Percentiles rank a stretch among this genome's conserved stretches.
Conservation (phyloP, 1,140 invertebrate genomes). For the Ptiloglossa arizonensis region DNA sequence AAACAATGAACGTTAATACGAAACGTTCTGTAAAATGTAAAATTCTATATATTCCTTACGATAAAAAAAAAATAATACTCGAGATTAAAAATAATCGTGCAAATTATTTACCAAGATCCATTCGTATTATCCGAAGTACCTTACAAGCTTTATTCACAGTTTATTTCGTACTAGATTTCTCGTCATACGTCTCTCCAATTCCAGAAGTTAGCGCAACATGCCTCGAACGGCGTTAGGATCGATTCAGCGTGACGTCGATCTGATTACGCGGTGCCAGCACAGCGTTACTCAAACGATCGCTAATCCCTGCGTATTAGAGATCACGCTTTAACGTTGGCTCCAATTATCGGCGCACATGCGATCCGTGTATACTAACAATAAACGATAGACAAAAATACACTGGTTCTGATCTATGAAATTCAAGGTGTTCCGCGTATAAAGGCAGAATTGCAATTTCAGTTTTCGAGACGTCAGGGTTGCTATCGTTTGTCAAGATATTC, state of each 20-base stretch:
- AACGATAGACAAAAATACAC: background rate
- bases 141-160: background rate
- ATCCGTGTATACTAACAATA: background rate
- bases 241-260: conserved; percentile 19
- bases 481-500: too few species aligned
- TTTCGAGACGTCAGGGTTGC: too few species aligned
- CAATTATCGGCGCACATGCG: conserved; percentile 28
- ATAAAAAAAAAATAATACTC: too few species aligned
- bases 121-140: too few species aligned
- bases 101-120: too few species aligned
- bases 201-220: background rate
- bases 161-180: background rate
- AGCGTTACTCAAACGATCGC: conserved; percentile 33
- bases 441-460: too few species aligned
- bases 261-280: conserved; percentile 12
- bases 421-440: too few species aligned
- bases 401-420: too few species aligned
- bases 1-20: too few species aligned
- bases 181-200: background rate
- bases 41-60: too few species aligned
- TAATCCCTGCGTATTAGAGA: conserved; percentile 37
- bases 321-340: conserved; percentile 39
- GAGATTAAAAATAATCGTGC: too few species aligned
- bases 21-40: too few species aligned
- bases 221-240: conserved; percentile 10